phyloP scores from a whole-genome alignment of 2,113 vertebrate genomes.

The Cyprinus carpio region DNA sequence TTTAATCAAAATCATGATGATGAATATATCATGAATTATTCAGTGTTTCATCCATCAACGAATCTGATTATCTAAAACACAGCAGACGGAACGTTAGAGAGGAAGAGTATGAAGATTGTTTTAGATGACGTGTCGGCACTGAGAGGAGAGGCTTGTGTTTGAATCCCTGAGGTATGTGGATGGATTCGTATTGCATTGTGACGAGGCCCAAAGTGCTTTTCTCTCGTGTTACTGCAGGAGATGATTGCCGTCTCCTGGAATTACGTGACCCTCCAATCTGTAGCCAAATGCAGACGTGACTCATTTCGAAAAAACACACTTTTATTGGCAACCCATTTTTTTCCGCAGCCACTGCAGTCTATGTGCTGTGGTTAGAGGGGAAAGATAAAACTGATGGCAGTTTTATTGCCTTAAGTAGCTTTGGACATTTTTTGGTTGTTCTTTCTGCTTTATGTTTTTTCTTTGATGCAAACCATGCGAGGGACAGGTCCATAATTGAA shows the following conservation, averaged over 20 bases:
- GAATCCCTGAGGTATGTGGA: constrained; percentile 43
- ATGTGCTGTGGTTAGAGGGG: constrained; percentile 2
- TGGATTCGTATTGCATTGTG: constrained; percentile 23
- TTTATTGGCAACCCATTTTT: neutral
- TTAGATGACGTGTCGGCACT: constrained; percentile 11
- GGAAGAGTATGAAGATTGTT: neutral
- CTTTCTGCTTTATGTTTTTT: constrained; percentile 9
- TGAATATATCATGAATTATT: no score
- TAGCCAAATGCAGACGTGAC: constrained; percentile 35
- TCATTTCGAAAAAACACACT: constrained; percentile 11
- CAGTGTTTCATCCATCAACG: neutral
- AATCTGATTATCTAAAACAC: constrained; percentile 13
- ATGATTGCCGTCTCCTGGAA: constrained; percentile 52
- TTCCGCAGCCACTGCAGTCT: neutral
- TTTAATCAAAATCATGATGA: no score
- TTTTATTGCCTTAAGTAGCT: neutral
- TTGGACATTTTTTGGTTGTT: constrained; percentile 3
- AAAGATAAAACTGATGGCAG: neutral
- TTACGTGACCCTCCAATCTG: constrained; percentile 39
- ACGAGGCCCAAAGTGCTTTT: constrained; percentile 25
- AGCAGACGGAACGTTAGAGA: constrained; percentile 2
- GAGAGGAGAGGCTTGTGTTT: constrained; percentile 2
- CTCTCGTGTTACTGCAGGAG: constrained; percentile 23
- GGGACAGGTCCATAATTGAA: constrained; percentile 12
- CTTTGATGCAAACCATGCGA: constrained; percentile 5